A percentile compares a stretch with the other conserved stretches of the same genome.
These are phyloP conservation scores for Ceuthmochares aereus DNA, from an alignment of 2,113 vertebrate genomes.

Conservation along the genomic window DNA sequence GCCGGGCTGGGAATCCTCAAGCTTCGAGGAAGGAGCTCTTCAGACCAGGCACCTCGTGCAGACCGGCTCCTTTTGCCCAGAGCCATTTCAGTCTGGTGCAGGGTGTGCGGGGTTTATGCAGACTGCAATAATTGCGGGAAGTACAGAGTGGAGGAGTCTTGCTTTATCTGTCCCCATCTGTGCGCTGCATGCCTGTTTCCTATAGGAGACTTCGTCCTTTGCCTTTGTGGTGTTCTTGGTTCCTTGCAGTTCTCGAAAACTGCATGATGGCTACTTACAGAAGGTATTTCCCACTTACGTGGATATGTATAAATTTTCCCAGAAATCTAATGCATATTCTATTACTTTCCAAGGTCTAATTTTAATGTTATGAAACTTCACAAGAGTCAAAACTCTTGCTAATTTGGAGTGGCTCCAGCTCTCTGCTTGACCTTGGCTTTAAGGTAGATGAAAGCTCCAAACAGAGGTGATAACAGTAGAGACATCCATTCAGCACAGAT, in stretches of 20 bases:
- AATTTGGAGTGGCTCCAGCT: too few relatives aligned
- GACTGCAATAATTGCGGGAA: not conserved
- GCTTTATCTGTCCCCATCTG: not conserved
- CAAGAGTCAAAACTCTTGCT: too few relatives aligned
- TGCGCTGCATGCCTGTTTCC: not conserved
- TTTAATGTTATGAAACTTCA: too few relatives aligned
- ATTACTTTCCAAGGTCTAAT: too few relatives aligned
- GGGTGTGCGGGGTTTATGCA: not conserved
- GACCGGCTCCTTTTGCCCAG: not conserved
- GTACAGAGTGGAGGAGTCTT: not conserved
- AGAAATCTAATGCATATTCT: too few relatives aligned
- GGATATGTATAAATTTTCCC: too few relatives aligned
- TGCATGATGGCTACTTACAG: too few relatives aligned
- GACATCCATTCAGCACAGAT: too few relatives aligned
- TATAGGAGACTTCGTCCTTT: not conserved
- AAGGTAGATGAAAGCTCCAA: too few relatives aligned
- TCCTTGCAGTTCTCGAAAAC: not conserved
- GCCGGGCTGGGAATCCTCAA: rapidly evolving
- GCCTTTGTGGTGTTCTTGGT: not conserved
- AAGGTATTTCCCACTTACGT: too few relatives aligned
- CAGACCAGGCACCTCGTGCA: rapidly evolving
- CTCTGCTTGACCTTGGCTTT: too few relatives aligned
- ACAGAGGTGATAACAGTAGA: too few relatives aligned
- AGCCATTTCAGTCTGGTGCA: not conserved
- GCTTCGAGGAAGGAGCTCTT: not conserved